Evolutionary conservation across 1,140 invertebrate species (phyloP).

Genomic region (Bombus terrestris): DNA sequence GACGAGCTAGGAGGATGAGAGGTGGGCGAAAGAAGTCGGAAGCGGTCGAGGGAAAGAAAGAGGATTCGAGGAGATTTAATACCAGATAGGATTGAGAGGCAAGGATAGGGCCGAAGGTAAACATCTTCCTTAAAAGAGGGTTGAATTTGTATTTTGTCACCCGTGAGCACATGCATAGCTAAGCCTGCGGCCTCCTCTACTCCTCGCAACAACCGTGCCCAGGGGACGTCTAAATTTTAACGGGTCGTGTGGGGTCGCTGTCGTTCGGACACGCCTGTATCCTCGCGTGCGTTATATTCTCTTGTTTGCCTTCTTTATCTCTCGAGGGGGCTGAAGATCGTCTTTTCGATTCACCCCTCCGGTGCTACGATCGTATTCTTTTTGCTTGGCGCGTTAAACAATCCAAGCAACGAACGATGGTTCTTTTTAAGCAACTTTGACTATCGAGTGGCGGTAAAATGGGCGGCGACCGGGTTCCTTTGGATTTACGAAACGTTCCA

Average conservation of each 20-base stretch:
- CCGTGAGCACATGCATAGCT: constrained; percentile 71
- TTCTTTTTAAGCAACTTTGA: background rate
- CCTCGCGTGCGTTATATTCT: background rate
- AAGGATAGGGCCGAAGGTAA: constrained; percentile 69
- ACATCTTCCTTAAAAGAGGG: constrained; percentile 64
- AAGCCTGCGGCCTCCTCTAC: constrained; percentile 44
- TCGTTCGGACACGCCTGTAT: background rate
- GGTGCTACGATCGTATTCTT: background rate
- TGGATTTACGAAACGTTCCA: background rate
- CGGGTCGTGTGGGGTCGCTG: constrained; percentile 30
- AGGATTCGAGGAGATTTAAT: constrained; percentile 78
- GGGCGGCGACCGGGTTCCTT: no score
- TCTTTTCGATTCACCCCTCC: background rate
- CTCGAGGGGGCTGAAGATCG: background rate
- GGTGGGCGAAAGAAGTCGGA: constrained; percentile 46
- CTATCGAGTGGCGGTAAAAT: background rate
- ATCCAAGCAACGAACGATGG: background rate
- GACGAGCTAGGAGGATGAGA: background rate
- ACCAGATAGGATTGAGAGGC: constrained; percentile 78
- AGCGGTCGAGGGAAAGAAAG: constrained; percentile 58
- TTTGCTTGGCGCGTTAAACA: background rate
- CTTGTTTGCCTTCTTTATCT: background rate
- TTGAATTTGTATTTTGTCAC: constrained; percentile 78
- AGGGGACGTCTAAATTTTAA: constrained; percentile 70
- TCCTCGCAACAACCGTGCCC: constrained; percentile 56